A percentile compares a stretch with the other conserved stretches of the same genome.
phyloP scores from a whole-genome alignment of 1,140 invertebrate species.

The Brachionus paranguensis region DNA sequence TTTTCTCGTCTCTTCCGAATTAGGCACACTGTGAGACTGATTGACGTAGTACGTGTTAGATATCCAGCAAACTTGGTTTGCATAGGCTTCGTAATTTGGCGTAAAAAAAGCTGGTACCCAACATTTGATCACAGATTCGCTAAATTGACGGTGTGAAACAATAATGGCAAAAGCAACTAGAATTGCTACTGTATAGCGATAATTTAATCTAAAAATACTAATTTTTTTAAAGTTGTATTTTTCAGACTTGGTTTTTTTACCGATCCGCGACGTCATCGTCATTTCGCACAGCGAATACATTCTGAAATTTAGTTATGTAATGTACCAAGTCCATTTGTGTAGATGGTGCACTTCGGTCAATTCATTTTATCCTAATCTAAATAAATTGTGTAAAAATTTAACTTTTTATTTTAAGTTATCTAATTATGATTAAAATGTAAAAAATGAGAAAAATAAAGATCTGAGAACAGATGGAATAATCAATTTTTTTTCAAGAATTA shows the following conservation, averaged over 20 bases:
- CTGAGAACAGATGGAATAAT: neutral
- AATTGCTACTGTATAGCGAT: constrained; percentile 78
- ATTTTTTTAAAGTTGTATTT: constrained; percentile 43
- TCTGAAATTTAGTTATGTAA: constrained; percentile 38
- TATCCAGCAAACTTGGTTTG: constrained; percentile 49
- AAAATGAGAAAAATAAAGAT: neutral
- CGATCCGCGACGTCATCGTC: constrained; percentile 33
- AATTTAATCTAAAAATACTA: constrained; percentile 65
- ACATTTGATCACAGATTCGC: constrained; percentile 18
- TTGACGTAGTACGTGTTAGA: constrained; percentile 41
- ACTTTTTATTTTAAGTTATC: neutral
- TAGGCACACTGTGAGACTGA: constrained; percentile 10
- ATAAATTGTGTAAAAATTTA: neutral
- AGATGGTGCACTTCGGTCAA: neutral
- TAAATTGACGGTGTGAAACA: constrained; percentile 67
- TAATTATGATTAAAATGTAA: neutral
- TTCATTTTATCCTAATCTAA: neutral
- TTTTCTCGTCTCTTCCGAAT: neutral
- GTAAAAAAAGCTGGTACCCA: constrained; percentile 42
- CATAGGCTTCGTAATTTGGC: constrained; percentile 39
- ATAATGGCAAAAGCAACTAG: constrained; percentile 77
- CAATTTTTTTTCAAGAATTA: neutral
- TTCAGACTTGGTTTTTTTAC: neutral
- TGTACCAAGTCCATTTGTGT: constrained; percentile 19
- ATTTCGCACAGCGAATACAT: constrained; percentile 27